A percentile compares a stretch with the other conserved stretches of the same genome.
These are phyloP conservation scores for Brachyopa scutellaris DNA, from an alignment of 2,888 invertebrate genomes.

Conservation along the genomic window DNA sequence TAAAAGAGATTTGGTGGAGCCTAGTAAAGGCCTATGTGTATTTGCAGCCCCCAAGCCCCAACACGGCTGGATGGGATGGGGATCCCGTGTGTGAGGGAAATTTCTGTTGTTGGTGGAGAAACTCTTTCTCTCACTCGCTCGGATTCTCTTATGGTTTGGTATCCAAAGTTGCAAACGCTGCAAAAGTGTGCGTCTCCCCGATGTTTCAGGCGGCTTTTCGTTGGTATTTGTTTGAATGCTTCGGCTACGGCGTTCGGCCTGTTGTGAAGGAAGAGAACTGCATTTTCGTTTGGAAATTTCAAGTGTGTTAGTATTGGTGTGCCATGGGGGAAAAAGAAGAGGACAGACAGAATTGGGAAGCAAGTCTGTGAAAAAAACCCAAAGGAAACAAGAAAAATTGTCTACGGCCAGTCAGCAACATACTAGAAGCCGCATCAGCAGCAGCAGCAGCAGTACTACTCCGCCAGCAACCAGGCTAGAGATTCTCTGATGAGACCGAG, in stretches of 20 bases:
- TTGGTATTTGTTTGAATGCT: constrained; percentile 15
- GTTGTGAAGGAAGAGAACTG: constrained; percentile 70
- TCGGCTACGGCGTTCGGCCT: not conserved
- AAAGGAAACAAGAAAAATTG: constrained; percentile 63
- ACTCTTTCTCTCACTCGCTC: constrained; percentile 45
- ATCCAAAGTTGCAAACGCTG: constrained; percentile 62
- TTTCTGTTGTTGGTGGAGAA: constrained; percentile 43
- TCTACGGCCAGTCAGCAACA: constrained; percentile 70
- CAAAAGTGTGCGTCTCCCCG: constrained; percentile 38
- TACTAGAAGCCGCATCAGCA: constrained; percentile 70
- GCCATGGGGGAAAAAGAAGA: constrained; percentile 68
- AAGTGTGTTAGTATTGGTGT: constrained; percentile 33
- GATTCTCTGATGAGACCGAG: constrained; percentile 70
- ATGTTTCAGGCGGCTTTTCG: constrained; percentile 41
- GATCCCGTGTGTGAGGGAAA: constrained; percentile 29
- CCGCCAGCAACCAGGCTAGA: constrained; percentile 69
- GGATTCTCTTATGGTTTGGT: constrained; percentile 51
- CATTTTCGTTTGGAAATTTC: constrained; percentile 56
- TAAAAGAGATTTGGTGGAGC: constrained; percentile 46
- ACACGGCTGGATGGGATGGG: too few relatives aligned
- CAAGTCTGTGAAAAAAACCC: constrained; percentile 29
- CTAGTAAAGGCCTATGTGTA: constrained; percentile 35
- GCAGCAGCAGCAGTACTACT: constrained; percentile 44
- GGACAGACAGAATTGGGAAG: constrained; percentile 70
- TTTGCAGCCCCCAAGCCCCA: too few relatives aligned